These are phyloP conservation scores for Pipa parva DNA, from an alignment of 2,113 vertebrate genomes.

Conservation along the genomic window DNA sequence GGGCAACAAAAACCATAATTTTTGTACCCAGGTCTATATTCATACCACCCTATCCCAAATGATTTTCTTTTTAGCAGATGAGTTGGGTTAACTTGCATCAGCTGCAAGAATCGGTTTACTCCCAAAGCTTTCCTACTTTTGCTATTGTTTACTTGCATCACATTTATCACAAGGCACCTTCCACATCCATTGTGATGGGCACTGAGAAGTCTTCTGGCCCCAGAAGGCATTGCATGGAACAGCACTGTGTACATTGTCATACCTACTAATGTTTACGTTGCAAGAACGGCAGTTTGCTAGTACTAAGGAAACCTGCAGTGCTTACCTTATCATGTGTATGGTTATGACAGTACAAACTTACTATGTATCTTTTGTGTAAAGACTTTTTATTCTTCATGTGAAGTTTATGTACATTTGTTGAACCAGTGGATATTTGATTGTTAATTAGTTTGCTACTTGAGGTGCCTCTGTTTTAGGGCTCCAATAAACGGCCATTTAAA, in stretches of 20 bases:
- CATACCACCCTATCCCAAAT: background rate
- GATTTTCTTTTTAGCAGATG: background rate
- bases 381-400: background rate
- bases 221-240: background rate
- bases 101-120: background rate
- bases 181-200: background rate
- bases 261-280: background rate
- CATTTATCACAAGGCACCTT: background rate
- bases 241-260: background rate
- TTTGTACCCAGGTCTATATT: background rate
- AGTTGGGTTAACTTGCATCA: background rate
- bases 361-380: background rate
- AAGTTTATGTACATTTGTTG: background rate
- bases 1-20: no score
- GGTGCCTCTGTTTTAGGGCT: conserved; percentile 7
- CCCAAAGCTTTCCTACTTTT: background rate
- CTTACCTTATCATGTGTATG: background rate
- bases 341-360: background rate
- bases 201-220: background rate
- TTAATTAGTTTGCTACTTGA: background rate
- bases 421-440: background rate
- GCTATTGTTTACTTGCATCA: background rate
- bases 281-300: background rate
- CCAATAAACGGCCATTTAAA: background rate
- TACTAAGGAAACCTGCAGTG: background rate